A percentile compares a stretch with the other conserved stretches of the same genome.
These are phyloP conservation scores for Crossocerus cetratus DNA, from an alignment of 2,888 invertebrate genomes.

Conservation along the genomic window DNA sequence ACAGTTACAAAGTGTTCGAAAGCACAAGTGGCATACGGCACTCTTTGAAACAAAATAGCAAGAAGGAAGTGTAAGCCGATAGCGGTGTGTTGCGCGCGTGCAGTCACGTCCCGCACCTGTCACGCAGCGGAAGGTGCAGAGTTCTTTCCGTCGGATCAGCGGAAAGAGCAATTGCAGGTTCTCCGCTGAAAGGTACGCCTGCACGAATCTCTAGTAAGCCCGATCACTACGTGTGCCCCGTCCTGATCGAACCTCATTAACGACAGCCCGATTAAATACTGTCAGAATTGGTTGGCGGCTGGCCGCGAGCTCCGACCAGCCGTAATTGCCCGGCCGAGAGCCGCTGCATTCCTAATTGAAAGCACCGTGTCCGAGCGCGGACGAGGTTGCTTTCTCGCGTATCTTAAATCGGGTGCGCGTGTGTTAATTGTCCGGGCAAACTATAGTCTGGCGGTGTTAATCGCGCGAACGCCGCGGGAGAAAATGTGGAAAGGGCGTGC, in stretches of 20 bases:
- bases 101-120: constrained; percentile 2
- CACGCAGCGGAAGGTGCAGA: background rate
- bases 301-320: background rate
- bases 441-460: constrained; percentile 36
- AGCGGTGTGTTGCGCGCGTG: constrained; percentile 4
- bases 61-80: constrained; percentile 30
- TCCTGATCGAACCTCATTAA: background rate
- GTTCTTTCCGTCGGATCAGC: background rate
- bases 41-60: background rate
- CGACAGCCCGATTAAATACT: background rate
- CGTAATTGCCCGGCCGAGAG: background rate
- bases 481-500: constrained; percentile 50
- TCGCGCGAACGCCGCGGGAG: constrained; percentile 24
- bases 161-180: too few relatives aligned
- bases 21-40: constrained; percentile 3
- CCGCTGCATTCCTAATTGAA: background rate
- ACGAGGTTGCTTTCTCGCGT: constrained; percentile 7
- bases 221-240: too few relatives aligned
- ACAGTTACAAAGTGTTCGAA: background rate
- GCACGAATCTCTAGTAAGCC: background rate
- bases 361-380: background rate
- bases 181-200: background rate
- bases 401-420: constrained; percentile 34
- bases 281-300: background rate
- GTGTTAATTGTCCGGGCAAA: constrained; percentile 51